phyloP scores from a whole-genome alignment of 2,113 vertebrate genomes.

The Orientallactaga bullata region DNA sequence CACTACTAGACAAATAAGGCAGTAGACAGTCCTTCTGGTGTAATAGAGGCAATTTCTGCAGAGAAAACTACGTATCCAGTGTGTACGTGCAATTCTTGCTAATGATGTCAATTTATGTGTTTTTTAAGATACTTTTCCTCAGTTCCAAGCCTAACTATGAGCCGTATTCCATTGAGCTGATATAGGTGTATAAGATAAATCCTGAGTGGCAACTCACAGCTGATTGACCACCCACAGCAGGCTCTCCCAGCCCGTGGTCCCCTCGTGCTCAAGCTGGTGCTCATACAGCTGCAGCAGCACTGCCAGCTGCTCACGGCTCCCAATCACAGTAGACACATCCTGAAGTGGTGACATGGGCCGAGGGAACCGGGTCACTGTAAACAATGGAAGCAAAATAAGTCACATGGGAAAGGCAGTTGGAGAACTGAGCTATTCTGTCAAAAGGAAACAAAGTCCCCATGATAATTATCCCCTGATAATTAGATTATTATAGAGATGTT shows the following conservation, averaged over 20 bases:
- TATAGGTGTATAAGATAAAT: not conserved
- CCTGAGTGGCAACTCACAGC: conserved; percentile 90
- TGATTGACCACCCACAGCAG: conserved; percentile 99
- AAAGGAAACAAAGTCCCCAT: not conserved
- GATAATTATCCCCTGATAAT: not conserved
- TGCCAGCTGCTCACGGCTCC: conserved; percentile 94
- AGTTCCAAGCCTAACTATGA: conserved; percentile 15
- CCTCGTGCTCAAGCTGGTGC: conserved; percentile 96
- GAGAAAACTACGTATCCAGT: not conserved
- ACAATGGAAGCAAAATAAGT: conserved; percentile 52
- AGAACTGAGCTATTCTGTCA: conserved; percentile 10
- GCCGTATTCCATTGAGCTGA: not conserved
- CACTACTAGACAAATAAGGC: not conserved
- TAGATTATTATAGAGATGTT: not conserved
- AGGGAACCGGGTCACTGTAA: conserved; percentile 96
- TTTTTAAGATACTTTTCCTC: not conserved
- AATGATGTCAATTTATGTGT: conserved; percentile 2
- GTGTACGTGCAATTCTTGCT: not conserved
- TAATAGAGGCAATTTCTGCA: not conserved
- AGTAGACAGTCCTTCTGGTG: not conserved
- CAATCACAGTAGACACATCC: conserved; percentile 96
- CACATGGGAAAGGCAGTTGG: not conserved
- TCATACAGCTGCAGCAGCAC: conserved; percentile 95
- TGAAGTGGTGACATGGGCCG: conserved; percentile 96
- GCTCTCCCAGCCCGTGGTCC: conserved; percentile 98